Evolutionary conservation across 2,113 vertebrate species (phyloP).

Genomic region (Shinisaurus crocodilurus): DNA sequence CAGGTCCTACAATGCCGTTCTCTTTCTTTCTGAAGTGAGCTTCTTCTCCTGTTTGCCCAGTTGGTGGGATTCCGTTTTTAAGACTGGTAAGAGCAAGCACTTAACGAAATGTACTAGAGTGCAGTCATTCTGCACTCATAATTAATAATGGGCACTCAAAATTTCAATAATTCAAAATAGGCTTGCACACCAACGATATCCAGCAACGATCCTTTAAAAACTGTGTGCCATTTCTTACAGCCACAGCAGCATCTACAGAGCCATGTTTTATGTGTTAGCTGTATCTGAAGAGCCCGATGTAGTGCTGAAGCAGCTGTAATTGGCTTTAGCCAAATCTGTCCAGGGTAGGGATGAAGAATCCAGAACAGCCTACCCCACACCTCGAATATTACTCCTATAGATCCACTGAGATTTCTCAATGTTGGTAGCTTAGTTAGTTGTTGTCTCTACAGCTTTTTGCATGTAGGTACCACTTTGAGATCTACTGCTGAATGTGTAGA

Average conservation of each 20-base stretch:
- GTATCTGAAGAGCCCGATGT: not conserved
- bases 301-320: not conserved
- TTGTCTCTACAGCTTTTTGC: not conserved
- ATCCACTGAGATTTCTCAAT: not conserved
- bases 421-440: not conserved
- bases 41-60: slow-evolving; percentile 12
- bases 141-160: slow-evolving; percentile 50
- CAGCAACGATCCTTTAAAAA: slow-evolving; percentile 38
- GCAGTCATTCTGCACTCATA: no score
- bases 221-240: not conserved
- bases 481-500: not conserved
- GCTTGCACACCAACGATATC: slow-evolving; percentile 33
- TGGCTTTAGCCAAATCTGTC: not conserved
- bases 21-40: no score
- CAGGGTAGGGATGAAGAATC: not conserved
- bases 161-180: slow-evolving; percentile 64
- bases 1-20: slow-evolving; percentile 1
- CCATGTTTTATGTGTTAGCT: not conserved
- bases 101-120: not conserved
- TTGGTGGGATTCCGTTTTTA: slow-evolving; percentile 59
- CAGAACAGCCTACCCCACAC: not conserved
- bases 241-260: not conserved
- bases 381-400: not conserved
- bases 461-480: not conserved
- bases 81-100: slow-evolving; percentile 46